Evolutionary conservation across 1,140 invertebrate species (phyloP).

Genomic region (Papilio helenus): DNA sequence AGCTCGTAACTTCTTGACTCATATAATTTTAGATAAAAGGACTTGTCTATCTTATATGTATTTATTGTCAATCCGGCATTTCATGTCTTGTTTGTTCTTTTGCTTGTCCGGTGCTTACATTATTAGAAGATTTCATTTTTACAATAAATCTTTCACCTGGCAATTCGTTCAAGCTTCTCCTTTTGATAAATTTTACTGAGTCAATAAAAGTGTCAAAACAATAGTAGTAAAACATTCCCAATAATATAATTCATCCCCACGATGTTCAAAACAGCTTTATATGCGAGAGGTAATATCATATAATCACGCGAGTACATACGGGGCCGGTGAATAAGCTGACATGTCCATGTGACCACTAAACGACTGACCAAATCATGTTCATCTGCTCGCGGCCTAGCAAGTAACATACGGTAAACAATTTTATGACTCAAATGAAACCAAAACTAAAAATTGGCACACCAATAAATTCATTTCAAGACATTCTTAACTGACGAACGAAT

Average conservation of each 20-base stretch:
- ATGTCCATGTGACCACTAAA: slow-evolving; percentile 51
- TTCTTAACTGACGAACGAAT: not conserved
- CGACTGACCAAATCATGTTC: slow-evolving; percentile 40
- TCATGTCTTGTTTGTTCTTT: too few species aligned
- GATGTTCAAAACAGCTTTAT: slow-evolving; percentile 26
- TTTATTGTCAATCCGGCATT: too few species aligned
- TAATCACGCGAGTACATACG: slow-evolving; percentile 50
- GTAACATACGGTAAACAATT: not conserved
- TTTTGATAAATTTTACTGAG: not conserved
- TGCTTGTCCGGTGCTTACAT: too few species aligned
- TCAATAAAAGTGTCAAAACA: not conserved
- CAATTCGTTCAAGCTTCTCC: not conserved
- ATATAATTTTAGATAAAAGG: not conserved
- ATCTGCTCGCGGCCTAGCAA: slow-evolving; percentile 2
- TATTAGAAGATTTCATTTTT: not conserved
- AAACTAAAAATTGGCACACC: not conserved
- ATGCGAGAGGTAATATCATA: slow-evolving; percentile 44
- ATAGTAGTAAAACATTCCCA: not conserved
- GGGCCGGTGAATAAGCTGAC: slow-evolving; percentile 51
- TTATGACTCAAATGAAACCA: not conserved
- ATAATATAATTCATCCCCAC: not conserved
- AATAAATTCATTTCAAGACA: too few species aligned
- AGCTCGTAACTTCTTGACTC: not conserved
- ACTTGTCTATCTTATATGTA: too few species aligned
- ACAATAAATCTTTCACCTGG: not conserved